These are phyloP conservation scores for Holothuria glaberrima DNA, from an alignment of 35 echinoderm and acorn worm species.

Conservation along the genomic window DNA sequence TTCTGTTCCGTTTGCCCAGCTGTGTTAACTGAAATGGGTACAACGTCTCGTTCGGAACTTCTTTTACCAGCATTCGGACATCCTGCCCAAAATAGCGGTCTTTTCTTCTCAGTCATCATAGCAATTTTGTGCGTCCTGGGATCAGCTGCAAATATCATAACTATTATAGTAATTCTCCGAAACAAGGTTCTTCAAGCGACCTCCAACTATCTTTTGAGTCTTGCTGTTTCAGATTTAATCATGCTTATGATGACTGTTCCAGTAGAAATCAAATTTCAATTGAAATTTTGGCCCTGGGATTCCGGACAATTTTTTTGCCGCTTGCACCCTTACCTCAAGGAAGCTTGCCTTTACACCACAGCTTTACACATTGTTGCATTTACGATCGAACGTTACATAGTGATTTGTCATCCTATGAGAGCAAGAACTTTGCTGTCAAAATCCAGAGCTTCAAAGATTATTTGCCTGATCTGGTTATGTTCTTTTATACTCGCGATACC, in stretches of 20 bases:
- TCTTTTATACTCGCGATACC: slow-evolving; percentile 72
- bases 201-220: slow-evolving; percentile 83
- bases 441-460: slow-evolving; percentile 82
- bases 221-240: slow-evolving; percentile 84
- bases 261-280: slow-evolving; percentile 72
- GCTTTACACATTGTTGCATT: slow-evolving; percentile 88
- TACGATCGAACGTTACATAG: slow-evolving; percentile 89
- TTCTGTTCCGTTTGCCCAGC: background rate
- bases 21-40: background rate
- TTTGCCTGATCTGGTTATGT: slow-evolving; percentile 78
- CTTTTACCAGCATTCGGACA: background rate
- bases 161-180: slow-evolving; percentile 85
- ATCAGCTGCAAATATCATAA: slow-evolving; percentile 85
- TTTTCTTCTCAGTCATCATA: slow-evolving; percentile 70
- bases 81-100: background rate
- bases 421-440: slow-evolving; percentile 80
- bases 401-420: slow-evolving; percentile 93
- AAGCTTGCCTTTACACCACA: slow-evolving; percentile 84
- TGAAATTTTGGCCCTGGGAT: slow-evolving; percentile 78
- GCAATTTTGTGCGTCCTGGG: slow-evolving; percentile 67
- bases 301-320: slow-evolving; percentile 78
- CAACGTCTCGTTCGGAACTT: background rate
- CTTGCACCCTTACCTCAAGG: slow-evolving; percentile 81
- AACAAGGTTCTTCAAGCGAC: slow-evolving; percentile 87
- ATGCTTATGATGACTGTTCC: slow-evolving; percentile 79